Evolutionary conservation across 1,140 invertebrate genomes (phyloP).

Genomic region (Pseudomyrmex dendroicus): DNA sequence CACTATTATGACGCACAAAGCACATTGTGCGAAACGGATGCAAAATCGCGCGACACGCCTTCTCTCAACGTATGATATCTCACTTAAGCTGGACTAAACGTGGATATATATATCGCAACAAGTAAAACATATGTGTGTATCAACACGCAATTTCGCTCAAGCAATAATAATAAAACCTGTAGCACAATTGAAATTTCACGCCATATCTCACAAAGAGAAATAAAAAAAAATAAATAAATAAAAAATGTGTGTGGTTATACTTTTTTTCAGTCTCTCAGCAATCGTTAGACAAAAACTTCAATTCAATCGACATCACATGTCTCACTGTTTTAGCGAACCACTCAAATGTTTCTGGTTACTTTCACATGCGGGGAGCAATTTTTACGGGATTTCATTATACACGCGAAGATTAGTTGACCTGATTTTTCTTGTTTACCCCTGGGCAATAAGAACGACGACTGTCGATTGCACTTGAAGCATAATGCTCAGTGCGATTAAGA

Average conservation of each 20-base stretch:
- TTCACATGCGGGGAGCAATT: neutral
- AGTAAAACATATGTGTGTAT: neutral
- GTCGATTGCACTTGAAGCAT: conserved; percentile 45
- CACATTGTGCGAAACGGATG: conserved; percentile 41
- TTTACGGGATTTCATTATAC: conserved; percentile 14
- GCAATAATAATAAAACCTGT: too few species aligned
- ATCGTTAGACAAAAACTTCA: neutral
- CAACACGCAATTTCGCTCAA: too few species aligned
- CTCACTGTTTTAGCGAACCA: neutral
- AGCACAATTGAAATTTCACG: neutral
- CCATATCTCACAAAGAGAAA: neutral
- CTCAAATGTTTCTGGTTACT: neutral
- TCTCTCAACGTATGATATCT: conserved; percentile 24
- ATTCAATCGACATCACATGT: neutral
- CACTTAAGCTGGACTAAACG: conserved; percentile 1
- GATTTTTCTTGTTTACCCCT: conserved; percentile 40
- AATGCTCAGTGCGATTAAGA: conserved; percentile 70
- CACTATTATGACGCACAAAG: conserved; percentile 38
- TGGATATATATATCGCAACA: too few species aligned
- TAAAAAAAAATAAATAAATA: neutral
- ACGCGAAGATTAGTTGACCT: conserved; percentile 21
- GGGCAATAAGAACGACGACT: conserved; percentile 35
- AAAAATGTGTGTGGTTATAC: neutral
- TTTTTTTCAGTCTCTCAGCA: neutral
- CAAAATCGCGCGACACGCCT: conserved; percentile 15